Evolutionary conservation across 92 coral and sea anemone genomes (phyloP), one percentile per base, ranked within the genome.

Genomic region (Zoanthus sociatus): DNA sequence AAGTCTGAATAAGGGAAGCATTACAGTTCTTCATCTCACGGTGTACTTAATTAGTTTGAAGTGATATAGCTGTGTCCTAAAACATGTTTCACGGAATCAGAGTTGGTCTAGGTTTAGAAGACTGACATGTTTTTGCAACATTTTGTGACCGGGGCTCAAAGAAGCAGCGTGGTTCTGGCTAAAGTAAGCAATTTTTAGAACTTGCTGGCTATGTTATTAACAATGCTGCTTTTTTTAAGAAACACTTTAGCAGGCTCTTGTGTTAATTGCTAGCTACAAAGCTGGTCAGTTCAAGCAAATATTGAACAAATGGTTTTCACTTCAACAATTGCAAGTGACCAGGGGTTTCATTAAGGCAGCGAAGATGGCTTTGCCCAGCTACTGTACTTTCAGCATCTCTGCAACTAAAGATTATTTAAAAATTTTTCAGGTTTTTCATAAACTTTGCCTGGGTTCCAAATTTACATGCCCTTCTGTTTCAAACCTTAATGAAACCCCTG

Each of bases 171-270:
- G 42, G 73, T 68, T 68, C 73, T 68, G 73, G 73, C 73, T 21
- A 68, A 17, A 68, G 73, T 68, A 26, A 68, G 73, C 73, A 68
- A 18, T 68, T 68, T 21, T 68, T 68, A 12, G 73, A 68, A 68
- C 73, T 68, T 68, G 73, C 73, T 68, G 73, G 73, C 73, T 68
- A 68, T 68, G 73, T 68, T 68, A 68, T 68, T 68, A 68, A 68
- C 21, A 68, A 18, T 68, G 73, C 44, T 68, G 73, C 73, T 30
- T 68, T 68, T 12, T 68, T 68, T 68, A 68, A 68, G 44, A 60
- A 60, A 60, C 20, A 60, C 67, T 60, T 60, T 60, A 13, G 67
- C 67, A 60, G 67, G 67, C 20, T 60, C 67, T 60, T 60, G 5
- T 60, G 67, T 15, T n/a, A 13, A 60, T 60, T 60, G 63, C 67